Percentiles rank a stretch among this genome's conserved stretches.
phyloP scores from a whole-genome alignment of 2,888 invertebrate species.

The Lissocephala sabroskyi region DNA sequence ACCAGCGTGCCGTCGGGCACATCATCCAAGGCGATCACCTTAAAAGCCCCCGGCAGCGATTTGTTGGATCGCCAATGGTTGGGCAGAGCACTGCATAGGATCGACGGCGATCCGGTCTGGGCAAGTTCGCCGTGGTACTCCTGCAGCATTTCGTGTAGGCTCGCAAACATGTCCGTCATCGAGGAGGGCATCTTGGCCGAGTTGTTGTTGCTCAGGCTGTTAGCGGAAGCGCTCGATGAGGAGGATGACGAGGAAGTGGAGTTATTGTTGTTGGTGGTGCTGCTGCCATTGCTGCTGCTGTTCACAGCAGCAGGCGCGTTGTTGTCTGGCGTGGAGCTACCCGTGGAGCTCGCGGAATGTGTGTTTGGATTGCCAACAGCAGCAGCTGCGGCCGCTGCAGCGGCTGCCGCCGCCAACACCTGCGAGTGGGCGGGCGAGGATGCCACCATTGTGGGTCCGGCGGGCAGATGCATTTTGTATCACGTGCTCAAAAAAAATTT shows the following conservation, averaged over 20 bases:
- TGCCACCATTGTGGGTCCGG: constrained; percentile 70
- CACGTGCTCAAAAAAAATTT: constrained; percentile 40
- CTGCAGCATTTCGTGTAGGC: constrained; percentile 84
- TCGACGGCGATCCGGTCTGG: constrained; percentile 95
- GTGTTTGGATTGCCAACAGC: constrained; percentile 11
- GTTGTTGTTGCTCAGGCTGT: constrained; percentile 63
- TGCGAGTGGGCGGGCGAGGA: constrained; percentile 50
- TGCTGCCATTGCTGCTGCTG: constrained; percentile 16
- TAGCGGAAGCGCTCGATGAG: constrained; percentile 5
- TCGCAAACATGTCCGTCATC: constrained; percentile 83
- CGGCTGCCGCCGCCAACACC: constrained; percentile 42
- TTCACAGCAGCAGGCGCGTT: too few species aligned
- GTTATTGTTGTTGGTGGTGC: constrained; percentile 9
- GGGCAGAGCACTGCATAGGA: constrained; percentile 94
- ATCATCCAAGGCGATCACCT: constrained; percentile 94
- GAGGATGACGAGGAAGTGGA: constrained; percentile 18
- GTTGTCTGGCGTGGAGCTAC: constrained; percentile 40
- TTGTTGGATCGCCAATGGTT: constrained; percentile 99
- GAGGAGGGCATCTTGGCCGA: constrained; percentile 74
- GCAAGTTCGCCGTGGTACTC: constrained; percentile 95
- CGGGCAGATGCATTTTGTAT: constrained; percentile 68
- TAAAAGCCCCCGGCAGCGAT: constrained; percentile 95
- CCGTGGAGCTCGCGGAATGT: constrained; percentile 40
- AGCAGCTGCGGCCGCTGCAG: constrained; percentile 15
- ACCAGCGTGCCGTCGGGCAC: constrained; percentile 95